Base-by-base conservation (phyloP, 2,113 vertebrate genomes). In the Toxotes chatareus region DNA sequence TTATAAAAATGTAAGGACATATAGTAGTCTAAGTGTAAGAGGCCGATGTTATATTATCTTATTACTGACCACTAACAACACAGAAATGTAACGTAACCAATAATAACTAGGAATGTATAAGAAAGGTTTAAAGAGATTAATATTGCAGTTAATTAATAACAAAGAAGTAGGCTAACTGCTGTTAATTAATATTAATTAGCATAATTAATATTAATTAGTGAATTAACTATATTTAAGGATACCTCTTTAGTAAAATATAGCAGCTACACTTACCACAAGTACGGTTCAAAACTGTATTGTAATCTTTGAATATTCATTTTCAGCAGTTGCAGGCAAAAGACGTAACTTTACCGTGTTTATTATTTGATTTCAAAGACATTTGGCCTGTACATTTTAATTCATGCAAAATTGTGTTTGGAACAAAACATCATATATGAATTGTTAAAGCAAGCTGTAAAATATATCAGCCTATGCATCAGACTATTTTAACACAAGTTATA, bases 121-220 rank as follows among this genome's bases (percentile, higher is more conserved):
- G 77, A 82, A 88, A 85, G 78, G 73, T 82, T 91, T 91, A 85
- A 92, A 72, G 89, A 92, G 89, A 91, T 91, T 90, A 83, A 93
- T 91, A 74, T 61, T 74, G 17, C 72, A 73, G 76, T 85, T 84
- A 81, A 92, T 92, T 87, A 88, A 90, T 86, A 82, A 86, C 40
- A 79, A 84, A 86, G 82, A 82, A 87, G 73, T 78, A 68, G 68
- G 78, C 73, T 84, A 81, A 85, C 88, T 85, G 61, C 71, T 73
- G 69, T 76, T 88, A 93, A 93, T 93, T 91, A 92, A 90, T 90
- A 92, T 92, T 89, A 89, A 93, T 93, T 89, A 90, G 55, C 34
- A 73, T 85, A 82, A 91, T 89, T 91, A 87, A 91, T 90, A 91
- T 90, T 83, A 91, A 92, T 86, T 86, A 84, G 86, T 84, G 59